phyloP scores from a whole-genome alignment of 2,888 invertebrate species.

The Horisme vitalbata region DNA sequence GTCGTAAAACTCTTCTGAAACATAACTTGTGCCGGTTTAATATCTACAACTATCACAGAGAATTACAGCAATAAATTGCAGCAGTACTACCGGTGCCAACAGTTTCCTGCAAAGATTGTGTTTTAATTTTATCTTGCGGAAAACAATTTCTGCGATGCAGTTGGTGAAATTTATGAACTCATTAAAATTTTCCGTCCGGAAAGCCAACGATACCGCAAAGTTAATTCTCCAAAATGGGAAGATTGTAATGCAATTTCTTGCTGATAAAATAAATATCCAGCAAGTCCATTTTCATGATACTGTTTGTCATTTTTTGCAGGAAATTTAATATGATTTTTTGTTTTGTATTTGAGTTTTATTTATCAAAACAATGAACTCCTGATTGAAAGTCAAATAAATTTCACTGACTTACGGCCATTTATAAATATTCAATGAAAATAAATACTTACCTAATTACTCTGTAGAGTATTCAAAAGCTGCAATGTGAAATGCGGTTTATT shows the following conservation, averaged over 20 bases:
- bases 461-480: not conserved
- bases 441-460: too few relatives aligned
- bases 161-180: conserved; percentile 23
- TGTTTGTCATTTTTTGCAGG: too few relatives aligned
- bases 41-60: conserved; percentile 7
- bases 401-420: too few relatives aligned
- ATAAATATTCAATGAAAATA: not conserved
- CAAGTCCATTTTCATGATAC: too few relatives aligned
- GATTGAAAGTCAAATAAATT: too few relatives aligned
- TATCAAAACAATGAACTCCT: too few relatives aligned
- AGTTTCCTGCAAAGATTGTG: conserved; percentile 26
- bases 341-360: too few relatives aligned
- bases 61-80: conserved; percentile 24
- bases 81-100: conserved; percentile 23
- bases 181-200: conserved; percentile 21
- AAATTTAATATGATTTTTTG: too few relatives aligned
- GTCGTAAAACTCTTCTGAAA: conserved; percentile 4
- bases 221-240: conserved; percentile 14
- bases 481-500: not conserved
- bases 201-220: conserved; percentile 16
- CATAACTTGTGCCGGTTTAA: conserved; percentile 1
- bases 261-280: not conserved
- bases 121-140: conserved; percentile 31
- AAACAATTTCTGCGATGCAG: conserved; percentile 28
- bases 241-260: not conserved